Conservation (phyloP, 2,113 vertebrate species). For the Sylvia atricapilla region DNA sequence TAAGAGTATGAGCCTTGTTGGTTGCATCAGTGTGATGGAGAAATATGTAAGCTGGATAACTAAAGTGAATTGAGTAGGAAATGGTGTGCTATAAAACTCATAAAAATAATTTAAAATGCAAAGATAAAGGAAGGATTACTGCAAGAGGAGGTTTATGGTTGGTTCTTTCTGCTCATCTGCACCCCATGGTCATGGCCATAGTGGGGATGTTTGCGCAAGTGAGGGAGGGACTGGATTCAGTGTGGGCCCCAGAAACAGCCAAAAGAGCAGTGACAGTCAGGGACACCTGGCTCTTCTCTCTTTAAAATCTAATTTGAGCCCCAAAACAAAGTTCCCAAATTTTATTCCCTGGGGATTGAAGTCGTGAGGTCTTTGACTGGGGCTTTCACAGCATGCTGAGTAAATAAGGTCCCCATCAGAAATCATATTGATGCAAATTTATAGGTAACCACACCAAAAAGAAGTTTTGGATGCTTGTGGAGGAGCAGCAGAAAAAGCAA, state of each 20-base stretch:
- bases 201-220: rapidly evolving
- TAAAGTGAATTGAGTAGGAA: background rate
- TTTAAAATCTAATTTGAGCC: background rate
- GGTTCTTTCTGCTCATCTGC: background rate
- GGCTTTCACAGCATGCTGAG: rapidly evolving
- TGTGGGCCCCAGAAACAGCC: background rate
- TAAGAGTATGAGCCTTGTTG: background rate
- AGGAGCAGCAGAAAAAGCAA: background rate
- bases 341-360: background rate
- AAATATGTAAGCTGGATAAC: background rate
- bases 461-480: background rate
- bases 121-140: background rate
- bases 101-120: background rate
- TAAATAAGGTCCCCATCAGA: background rate
- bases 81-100: background rate
- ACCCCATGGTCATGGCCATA: background rate
- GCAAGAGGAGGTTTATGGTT: background rate
- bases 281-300: background rate
- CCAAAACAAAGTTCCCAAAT: background rate
- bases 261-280: background rate
- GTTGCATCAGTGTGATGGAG: background rate
- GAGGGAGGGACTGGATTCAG: no score
- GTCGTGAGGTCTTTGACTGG: background rate
- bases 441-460: rapidly evolving
- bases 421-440: background rate